Percentiles rank a stretch among this genome's conserved stretches.
These are phyloP conservation scores for Pseudomyrmex pallidus DNA, from an alignment of 1,140 invertebrate species.

Conservation along the genomic window DNA sequence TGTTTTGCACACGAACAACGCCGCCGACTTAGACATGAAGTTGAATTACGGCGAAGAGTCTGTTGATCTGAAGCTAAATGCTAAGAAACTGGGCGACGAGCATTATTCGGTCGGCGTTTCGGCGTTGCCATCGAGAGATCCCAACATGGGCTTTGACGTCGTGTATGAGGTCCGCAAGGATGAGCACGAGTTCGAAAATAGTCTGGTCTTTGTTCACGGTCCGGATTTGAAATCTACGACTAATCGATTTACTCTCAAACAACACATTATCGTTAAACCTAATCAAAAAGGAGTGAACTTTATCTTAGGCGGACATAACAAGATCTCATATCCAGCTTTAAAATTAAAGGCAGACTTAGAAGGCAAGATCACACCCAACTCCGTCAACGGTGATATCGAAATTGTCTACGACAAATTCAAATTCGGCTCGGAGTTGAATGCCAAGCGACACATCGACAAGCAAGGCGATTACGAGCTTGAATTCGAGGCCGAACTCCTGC, in stretches of 20 bases:
- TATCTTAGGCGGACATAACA: conserved; percentile 81
- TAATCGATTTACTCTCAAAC: conserved; percentile 85
- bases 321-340: conserved; percentile 86
- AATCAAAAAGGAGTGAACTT: conserved; percentile 74
- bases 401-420: conserved; percentile 86
- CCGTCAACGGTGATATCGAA: conserved; percentile 84
- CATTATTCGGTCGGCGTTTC: conserved; percentile 73
- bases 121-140: conserved; percentile 83
- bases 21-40: conserved; percentile 84
- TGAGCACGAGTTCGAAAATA: conserved; percentile 79
- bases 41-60: conserved; percentile 85
- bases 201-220: conserved; percentile 87
- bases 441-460: conserved; percentile 85
- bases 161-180: conserved; percentile 82
- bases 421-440: conserved; percentile 85
- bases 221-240: conserved; percentile 86
- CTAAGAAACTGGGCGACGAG: conserved; percentile 59
- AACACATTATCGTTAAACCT: conserved; percentile 81
- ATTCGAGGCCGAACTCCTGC: conserved; percentile 85
- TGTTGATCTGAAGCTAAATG: conserved; percentile 82
- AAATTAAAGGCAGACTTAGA: conserved; percentile 84
- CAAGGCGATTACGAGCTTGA: conserved; percentile 87
- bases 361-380: conserved; percentile 85
- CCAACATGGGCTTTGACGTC: conserved; percentile 87
- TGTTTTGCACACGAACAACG: conserved; percentile 80